Conservation (phyloP, 2,113 vertebrate species). For the Syngnathoides biaculeatus region DNA sequence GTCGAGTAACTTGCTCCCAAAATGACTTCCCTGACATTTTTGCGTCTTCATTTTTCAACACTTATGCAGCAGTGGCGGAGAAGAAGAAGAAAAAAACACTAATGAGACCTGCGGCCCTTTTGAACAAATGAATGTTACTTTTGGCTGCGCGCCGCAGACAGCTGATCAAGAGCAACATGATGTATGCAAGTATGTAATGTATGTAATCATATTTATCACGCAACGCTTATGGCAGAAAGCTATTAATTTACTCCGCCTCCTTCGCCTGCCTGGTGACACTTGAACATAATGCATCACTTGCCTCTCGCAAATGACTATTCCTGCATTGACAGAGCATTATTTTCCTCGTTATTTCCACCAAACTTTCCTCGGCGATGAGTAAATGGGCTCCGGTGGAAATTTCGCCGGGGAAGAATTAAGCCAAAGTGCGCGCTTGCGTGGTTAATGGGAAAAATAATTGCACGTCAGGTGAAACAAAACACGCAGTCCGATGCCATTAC, state of each 20-base stretch:
- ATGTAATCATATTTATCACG: slow-evolving; percentile 78
- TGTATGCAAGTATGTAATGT: slow-evolving; percentile 67
- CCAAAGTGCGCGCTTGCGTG: slow-evolving; percentile 78
- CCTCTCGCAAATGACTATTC: slow-evolving; percentile 76
- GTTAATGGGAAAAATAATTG: slow-evolving; percentile 87
- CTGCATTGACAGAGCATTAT: slow-evolving; percentile 76
- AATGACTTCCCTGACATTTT: too few species aligned
- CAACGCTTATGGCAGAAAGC: slow-evolving; percentile 76
- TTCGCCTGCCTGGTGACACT: slow-evolving; percentile 70
- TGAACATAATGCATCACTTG: slow-evolving; percentile 79
- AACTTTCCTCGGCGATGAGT: slow-evolving; percentile 75
- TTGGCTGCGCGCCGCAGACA: slow-evolving; percentile 51
- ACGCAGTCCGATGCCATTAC: slow-evolving; percentile 73
- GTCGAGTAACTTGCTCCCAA: not conserved
- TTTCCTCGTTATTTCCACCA: slow-evolving; percentile 79
- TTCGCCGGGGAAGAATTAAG: slow-evolving; percentile 75
- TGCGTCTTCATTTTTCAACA: slow-evolving; percentile 4
- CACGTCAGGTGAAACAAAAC: slow-evolving; percentile 81
- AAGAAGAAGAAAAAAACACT: slow-evolving; percentile 35
- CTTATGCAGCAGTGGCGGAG: slow-evolving; percentile 7
- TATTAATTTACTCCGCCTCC: slow-evolving; percentile 67
- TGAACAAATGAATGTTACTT: slow-evolving; percentile 64
- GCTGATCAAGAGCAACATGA: slow-evolving; percentile 74
- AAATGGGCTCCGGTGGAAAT: slow-evolving; percentile 80
- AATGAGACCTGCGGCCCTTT: slow-evolving; percentile 59